Percentiles rank a stretch among this genome's conserved stretches.
Conservation (phyloP, 2,113 vertebrate species). For the Oceanites oceanicus region DNA sequence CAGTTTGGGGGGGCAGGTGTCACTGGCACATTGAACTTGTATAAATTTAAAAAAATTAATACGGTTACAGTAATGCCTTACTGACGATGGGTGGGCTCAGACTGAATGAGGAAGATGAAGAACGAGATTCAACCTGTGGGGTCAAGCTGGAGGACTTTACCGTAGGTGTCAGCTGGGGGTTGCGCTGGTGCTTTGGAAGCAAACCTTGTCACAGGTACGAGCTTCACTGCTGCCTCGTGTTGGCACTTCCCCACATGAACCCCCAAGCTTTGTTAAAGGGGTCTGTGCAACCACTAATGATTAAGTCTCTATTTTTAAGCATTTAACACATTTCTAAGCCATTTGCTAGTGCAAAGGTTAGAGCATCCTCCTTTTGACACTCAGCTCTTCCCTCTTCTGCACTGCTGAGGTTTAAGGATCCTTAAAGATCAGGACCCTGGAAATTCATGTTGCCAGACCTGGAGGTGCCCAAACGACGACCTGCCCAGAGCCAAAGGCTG, state of each 20-base stretch:
- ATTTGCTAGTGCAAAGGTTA: background rate
- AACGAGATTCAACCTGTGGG: too few relatives aligned
- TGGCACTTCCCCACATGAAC: background rate
- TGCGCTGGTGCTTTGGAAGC: background rate
- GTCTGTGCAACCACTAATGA: background rate
- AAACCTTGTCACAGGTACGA: background rate
- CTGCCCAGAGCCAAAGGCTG: background rate
- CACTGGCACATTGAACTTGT: background rate
- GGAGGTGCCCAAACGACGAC: background rate
- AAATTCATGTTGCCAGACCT: background rate
- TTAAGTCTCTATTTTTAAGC: background rate
- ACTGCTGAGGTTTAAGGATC: background rate
- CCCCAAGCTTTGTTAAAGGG: background rate
- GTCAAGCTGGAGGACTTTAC: background rate
- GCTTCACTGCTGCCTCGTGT: background rate
- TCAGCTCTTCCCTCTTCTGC: background rate
- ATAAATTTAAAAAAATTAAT: background rate
- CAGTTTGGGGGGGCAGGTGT: background rate
- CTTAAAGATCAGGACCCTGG: background rate
- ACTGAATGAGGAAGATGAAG: background rate
- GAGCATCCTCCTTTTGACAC: background rate
- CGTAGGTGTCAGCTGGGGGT: background rate
- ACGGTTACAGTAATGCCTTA: background rate
- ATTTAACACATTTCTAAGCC: background rate
- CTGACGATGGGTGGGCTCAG: background rate